Evolutionary conservation across 2,888 invertebrate genomes (phyloP).

Genomic region (Agapetus fuscipes): DNA sequence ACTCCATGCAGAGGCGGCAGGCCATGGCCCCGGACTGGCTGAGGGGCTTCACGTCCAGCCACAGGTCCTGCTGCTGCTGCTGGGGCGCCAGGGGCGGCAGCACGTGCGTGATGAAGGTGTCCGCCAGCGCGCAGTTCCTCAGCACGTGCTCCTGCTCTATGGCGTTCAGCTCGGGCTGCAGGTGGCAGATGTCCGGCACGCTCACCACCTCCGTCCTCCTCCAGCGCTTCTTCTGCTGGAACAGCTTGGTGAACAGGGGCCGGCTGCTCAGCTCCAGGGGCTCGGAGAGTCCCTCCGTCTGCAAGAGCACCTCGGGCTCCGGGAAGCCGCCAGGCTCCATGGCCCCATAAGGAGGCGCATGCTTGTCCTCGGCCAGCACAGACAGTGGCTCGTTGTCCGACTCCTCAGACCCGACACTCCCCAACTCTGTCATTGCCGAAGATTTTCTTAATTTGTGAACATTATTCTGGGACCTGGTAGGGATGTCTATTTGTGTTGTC

Average conservation of each 20-base stretch:
- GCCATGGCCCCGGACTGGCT: slow-evolving; percentile 39
- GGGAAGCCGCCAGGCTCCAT: neutral
- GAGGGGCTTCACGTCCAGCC: slow-evolving; percentile 42
- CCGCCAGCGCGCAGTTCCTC: neutral
- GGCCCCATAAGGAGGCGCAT: no score
- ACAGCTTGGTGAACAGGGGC: slow-evolving; percentile 15
- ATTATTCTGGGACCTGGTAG: no score
- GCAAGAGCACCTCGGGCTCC: slow-evolving; percentile 2
- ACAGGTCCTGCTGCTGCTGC: slow-evolving; percentile 35
- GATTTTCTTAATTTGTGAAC: no score
- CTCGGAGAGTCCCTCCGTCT: neutral
- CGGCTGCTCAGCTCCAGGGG: slow-evolving; percentile 9
- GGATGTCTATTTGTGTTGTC: no score
- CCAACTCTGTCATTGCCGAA: no score
- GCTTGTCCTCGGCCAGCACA: slow-evolving; percentile 32
- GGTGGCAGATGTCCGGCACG: slow-evolving; percentile 1
- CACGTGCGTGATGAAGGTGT: slow-evolving; percentile 16
- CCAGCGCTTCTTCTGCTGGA: slow-evolving; percentile 13
- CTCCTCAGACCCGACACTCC: slow-evolving; percentile 24
- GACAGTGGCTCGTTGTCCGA: slow-evolving; percentile 43
- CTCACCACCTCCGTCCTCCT: slow-evolving; percentile 8
- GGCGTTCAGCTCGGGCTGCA: neutral
- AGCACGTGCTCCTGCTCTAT: neutral
- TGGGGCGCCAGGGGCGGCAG: slow-evolving; percentile 27
- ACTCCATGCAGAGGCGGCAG: slow-evolving; percentile 39